phyloP scores from a whole-genome alignment of 2,113 vertebrate species.

The Hypanus sabinus region DNA sequence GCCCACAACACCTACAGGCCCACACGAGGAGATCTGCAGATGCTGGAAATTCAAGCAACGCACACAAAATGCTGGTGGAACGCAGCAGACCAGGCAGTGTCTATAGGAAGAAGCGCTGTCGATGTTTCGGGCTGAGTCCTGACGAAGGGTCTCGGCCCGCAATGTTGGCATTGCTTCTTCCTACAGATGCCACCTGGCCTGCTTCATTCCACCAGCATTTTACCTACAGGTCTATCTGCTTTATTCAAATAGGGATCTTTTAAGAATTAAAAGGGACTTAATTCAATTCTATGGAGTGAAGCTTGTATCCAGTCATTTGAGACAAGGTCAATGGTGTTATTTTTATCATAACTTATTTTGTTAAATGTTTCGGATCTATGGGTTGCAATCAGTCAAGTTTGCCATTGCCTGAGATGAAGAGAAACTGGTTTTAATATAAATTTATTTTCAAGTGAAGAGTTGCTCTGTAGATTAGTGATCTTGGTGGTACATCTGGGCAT shows the following conservation, averaged over 20 bases:
- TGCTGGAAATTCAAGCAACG: too few relatives aligned
- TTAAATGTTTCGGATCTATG: background rate
- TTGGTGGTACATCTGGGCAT: background rate
- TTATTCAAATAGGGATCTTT: background rate
- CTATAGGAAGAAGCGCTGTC: too few relatives aligned
- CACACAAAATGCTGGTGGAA: too few relatives aligned
- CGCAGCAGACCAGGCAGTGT: too few relatives aligned
- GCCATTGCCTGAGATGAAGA: background rate
- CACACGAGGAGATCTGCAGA: too few relatives aligned
- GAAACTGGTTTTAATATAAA: background rate
- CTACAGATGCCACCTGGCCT: too few relatives aligned
- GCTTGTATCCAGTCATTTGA: background rate
- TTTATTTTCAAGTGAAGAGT: background rate
- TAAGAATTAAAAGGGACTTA: background rate
- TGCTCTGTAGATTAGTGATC: background rate
- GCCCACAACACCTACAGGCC: background rate
- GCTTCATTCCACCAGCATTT: too few relatives aligned
- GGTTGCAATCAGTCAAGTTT: background rate
- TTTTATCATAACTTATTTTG: background rate
- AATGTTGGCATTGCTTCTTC: too few relatives aligned
- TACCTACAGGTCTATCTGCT: too few relatives aligned
- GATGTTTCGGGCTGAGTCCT: too few relatives aligned
- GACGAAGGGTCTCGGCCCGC: too few relatives aligned
- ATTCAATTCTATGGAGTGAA: background rate
- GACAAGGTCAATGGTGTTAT: background rate